phyloP scores from a whole-genome alignment of 37 sponge, comb jelly and placozoan species.

The Crambe crambe region DNA sequence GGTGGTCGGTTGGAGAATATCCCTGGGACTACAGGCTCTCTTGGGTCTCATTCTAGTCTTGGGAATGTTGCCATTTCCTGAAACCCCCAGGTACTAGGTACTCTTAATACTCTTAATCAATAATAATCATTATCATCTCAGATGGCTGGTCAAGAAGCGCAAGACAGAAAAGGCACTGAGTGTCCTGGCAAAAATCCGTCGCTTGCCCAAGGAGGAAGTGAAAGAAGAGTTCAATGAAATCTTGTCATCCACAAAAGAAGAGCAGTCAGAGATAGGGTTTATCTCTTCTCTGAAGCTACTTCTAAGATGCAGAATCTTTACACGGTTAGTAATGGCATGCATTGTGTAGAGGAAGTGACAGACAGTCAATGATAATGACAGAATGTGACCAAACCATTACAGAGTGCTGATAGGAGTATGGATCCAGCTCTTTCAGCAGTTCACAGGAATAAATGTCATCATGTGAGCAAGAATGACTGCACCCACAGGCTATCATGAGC shows the following conservation, averaged over 20 bases:
- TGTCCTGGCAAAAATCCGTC: conserved; percentile 10
- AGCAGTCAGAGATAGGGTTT: neutral
- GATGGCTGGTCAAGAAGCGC: conserved; percentile 51
- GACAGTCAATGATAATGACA: too few relatives aligned
- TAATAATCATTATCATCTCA: neutral
- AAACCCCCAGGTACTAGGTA: conserved; percentile 37
- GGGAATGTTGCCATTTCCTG: conserved; percentile 70
- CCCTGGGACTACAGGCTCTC: conserved; percentile 64
- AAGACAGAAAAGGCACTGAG: conserved; percentile 1
- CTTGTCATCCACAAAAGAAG: neutral
- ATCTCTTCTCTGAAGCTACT: neutral
- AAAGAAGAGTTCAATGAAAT: conserved; percentile 18
- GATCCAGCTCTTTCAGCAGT: conserved; percentile 76
- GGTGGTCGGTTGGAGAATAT: conserved; percentile 57
- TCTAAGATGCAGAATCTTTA: too few relatives aligned
- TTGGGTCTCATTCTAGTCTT: conserved; percentile 47
- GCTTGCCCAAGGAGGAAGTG: conserved; percentile 1
- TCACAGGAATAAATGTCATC: conserved; percentile 82
- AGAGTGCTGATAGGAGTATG: conserved; percentile 59
- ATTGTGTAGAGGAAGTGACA: too few relatives aligned
- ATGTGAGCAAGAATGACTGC: conserved; percentile 69
- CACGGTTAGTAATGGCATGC: too few relatives aligned
- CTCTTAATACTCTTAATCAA: neutral
- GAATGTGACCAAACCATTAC: too few relatives aligned
- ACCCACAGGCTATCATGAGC: too few relatives aligned